Conservation (phyloP, 1,140 invertebrate species). For the Zaprionus vittiger region DNA sequence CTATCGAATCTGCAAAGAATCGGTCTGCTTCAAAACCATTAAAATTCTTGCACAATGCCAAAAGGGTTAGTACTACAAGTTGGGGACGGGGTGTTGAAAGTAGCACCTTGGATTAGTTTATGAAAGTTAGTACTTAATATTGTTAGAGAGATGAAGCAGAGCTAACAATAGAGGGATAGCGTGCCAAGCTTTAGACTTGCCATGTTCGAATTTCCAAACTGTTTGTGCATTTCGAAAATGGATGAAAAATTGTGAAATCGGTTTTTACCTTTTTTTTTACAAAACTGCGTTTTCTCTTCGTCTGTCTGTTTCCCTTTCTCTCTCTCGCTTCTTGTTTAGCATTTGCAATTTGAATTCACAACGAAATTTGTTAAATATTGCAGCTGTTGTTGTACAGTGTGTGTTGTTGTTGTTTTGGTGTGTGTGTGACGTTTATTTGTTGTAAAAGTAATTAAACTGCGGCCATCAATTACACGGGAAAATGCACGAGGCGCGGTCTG, state of each 20-base stretch:
- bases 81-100: neutral
- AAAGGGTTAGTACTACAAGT: conserved; percentile 64
- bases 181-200: conserved; percentile 30
- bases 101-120: conserved; percentile 39
- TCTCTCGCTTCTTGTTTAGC: neutral
- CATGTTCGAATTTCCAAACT: conserved; percentile 22
- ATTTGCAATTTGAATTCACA: conserved; percentile 65
- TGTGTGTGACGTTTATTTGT: conserved; percentile 69
- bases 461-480: conserved; percentile 77
- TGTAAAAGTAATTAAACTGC: conserved; percentile 78
- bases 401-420: conserved; percentile 22
- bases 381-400: conserved; percentile 47
- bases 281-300: conserved; percentile 35
- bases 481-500: conserved; percentile 57
- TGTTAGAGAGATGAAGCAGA: neutral
- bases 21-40: conserved; percentile 1
- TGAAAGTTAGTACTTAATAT: conserved; percentile 50
- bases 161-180: neutral
- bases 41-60: conserved; percentile 65
- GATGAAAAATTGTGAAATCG: conserved; percentile 44
- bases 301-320: neutral
- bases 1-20: neutral
- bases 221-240: conserved; percentile 27
- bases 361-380: conserved; percentile 82
- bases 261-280: conserved; percentile 64